These are phyloP conservation scores for Chrysolophus pictus DNA, from an alignment of 2,797 vertebrate species.

Conservation along the genomic window DNA sequence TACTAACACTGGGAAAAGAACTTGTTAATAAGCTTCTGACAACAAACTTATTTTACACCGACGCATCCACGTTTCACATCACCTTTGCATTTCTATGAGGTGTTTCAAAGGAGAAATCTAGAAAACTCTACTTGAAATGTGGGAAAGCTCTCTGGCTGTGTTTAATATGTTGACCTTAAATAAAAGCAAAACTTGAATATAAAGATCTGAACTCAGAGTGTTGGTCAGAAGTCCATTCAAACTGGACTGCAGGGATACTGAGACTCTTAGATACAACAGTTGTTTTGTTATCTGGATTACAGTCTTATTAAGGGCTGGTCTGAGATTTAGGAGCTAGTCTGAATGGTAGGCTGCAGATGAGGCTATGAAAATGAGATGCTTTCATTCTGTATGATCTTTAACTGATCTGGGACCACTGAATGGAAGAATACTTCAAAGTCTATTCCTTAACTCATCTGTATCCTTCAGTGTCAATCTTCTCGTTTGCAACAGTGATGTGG, in stretches of 20 bases:
- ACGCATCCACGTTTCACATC: background rate
- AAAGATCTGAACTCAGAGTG: background rate
- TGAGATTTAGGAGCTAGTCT: background rate
- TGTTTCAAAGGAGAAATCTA: background rate
- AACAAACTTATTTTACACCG: background rate
- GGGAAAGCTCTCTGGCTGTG: background rate
- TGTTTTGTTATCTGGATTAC: background rate
- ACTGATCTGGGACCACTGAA: background rate
- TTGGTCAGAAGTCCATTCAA: background rate
- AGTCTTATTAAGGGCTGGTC: background rate
- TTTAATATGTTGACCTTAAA: background rate
- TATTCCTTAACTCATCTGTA: background rate
- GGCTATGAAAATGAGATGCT: background rate
- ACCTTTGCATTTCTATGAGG: background rate
- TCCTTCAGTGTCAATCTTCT: background rate
- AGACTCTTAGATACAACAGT: background rate
- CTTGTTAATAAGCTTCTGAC: background rate
- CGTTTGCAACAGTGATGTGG: background rate
- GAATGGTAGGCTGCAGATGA: background rate
- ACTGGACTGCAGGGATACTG: background rate
- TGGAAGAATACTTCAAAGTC: background rate
- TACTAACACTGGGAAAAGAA: background rate
- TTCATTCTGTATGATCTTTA: background rate
- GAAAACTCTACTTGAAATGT: background rate
- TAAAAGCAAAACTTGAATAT: background rate